These are phyloP conservation scores for Tortricodes alternella DNA, from an alignment of 2,888 invertebrate genomes.

Conservation along the genomic window DNA sequence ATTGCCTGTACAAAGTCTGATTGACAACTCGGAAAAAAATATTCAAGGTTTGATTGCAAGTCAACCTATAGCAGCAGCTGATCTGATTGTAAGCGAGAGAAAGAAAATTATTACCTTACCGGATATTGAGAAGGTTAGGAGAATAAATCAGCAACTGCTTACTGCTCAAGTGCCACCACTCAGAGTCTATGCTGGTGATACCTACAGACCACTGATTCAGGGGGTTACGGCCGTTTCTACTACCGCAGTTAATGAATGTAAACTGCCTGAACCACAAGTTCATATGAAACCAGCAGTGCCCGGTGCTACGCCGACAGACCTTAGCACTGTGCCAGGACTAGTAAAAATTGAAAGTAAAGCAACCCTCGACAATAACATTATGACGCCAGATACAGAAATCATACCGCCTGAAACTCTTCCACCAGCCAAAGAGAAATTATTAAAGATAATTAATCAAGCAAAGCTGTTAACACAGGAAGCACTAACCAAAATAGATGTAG, in stretches of 20 bases:
- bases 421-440: conserved; percentile 18
- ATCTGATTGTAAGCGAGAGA: conserved; percentile 43
- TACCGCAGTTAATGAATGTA: not conserved
- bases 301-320: not conserved
- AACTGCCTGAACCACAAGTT: not conserved
- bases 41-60: conserved; percentile 29
- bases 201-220: not conserved
- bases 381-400: not conserved
- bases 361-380: not conserved
- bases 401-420: conserved; percentile 10
- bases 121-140: conserved; percentile 58
- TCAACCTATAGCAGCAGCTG: not conserved
- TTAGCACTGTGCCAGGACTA: not conserved
- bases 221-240: not conserved
- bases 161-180: conserved; percentile 67
- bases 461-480: conserved; percentile 21
- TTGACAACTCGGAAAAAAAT: conserved; percentile 42
- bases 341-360: conserved; percentile 12
- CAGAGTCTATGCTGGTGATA: conserved; percentile 35
- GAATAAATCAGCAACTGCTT: conserved; percentile 60
- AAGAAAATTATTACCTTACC: conserved; percentile 60
- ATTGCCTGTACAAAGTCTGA: conserved; percentile 53
- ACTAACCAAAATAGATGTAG: conserved; percentile 14
- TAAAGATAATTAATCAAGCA: conserved; percentile 22
- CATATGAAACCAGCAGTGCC: not conserved